Evolutionary conservation across 2,888 invertebrate genomes (phyloP).

Genomic region (Calameuta pallipes): DNA sequence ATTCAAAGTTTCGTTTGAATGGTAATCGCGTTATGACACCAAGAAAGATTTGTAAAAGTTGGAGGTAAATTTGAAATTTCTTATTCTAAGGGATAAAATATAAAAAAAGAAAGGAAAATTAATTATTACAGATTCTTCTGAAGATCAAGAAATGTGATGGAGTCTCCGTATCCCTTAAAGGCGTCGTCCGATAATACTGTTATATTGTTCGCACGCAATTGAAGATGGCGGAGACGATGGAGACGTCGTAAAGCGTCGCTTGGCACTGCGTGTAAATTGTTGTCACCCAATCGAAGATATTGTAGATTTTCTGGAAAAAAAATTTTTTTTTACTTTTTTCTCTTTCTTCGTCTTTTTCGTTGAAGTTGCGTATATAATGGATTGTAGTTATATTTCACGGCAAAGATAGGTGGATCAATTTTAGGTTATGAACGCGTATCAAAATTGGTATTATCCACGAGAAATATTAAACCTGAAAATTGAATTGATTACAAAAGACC

Average conservation of each 20-base stretch:
- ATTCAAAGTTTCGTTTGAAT: neutral
- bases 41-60: neutral
- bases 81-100: neutral
- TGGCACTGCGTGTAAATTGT: slow-evolving; percentile 86
- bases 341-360: neutral
- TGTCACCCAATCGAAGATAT: slow-evolving; percentile 89
- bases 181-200: slow-evolving; percentile 85
- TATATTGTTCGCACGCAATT: slow-evolving; percentile 89
- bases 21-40: neutral
- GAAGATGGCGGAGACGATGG: slow-evolving; percentile 88
- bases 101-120: neutral
- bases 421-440: neutral
- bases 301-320: slow-evolving; percentile 83
- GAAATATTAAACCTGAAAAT: neutral
- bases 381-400: neutral
- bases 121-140: slow-evolving; percentile 88
- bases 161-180: slow-evolving; percentile 89
- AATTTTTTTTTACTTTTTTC: too few relatives aligned
- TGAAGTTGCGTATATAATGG: neutral
- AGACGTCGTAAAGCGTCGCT: slow-evolving; percentile 85
- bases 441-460: neutral
- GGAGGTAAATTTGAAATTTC: neutral
- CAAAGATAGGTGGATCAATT: neutral
- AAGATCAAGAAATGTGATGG: slow-evolving; percentile 91
- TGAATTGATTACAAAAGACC: neutral